Base-by-base conservation (phyloP, 2,888 invertebrate genomes). In the Nyleta sp. region DNA sequence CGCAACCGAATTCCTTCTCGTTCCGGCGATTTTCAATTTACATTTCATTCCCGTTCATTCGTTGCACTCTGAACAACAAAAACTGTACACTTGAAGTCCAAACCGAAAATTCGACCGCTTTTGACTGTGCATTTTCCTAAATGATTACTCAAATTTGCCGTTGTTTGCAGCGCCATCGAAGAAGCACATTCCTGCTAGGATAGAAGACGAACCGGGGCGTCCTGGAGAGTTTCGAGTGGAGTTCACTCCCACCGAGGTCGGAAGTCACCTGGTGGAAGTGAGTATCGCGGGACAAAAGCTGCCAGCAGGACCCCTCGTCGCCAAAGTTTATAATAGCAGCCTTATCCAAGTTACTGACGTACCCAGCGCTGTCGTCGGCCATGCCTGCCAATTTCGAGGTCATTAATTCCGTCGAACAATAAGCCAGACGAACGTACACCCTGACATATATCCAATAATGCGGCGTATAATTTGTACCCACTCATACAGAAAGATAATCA, bases 381-480 rank as follows among this genome's bases (percentile, higher is more conserved):
- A 98, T 91, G 97, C 98, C 80, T 97, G 98, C 89, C 98, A 98
- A 91, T 99, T 99, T 91, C 95, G 96, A 94, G 97, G 98, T 98
- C 92, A 59, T 31, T 48, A 44, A 44, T 70, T 33, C 15, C 24
- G 22, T 33, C 17, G 11, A 22, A 48, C 11, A 35, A 48, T 35
- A 11, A 35, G 35, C 35, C 28, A 35, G 28, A 28, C 28, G 10
- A 5, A 35, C 10, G 11, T 35, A n/a, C 13, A 35, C 35, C 13
- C 10, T 28, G 11, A 35, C 35, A 35, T 35, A n/a, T 35, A n/a
- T 11, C 11, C 35, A n/a, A 35, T 35, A 7, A 10, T 10, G 11
- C 35, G 11, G n/a, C 13, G 5, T 35, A 15, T 35, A 22, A 55
- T 38, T 7, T 59, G 15, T 18, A 31, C 11, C 35, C 35, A 13